Base-by-base conservation (phyloP, 2,888 invertebrate species). In the Colletes collaris region DNA sequence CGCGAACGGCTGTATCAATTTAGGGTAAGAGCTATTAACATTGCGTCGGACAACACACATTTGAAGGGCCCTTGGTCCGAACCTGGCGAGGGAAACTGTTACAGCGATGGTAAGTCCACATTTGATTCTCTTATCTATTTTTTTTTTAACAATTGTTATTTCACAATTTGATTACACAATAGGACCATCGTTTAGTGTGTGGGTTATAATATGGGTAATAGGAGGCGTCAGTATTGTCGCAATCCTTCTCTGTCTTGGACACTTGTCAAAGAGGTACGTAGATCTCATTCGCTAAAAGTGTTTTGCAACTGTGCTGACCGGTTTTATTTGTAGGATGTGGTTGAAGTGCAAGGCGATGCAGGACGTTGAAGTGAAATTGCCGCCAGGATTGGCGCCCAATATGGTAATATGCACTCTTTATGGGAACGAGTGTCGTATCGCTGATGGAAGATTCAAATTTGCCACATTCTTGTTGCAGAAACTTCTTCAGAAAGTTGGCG, bases 301-400 rank as follows among this genome's bases (percentile, higher is more conserved):
- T 46, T 65, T 55, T 63, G 8, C 13, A 68, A 62, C 46, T 19
- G 11, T 58, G 4, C 46, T 49, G 67, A 56, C 6, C 13, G 27
- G 35, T 68, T 55, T 63, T 71, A 37, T 58, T 60, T 93, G 91
- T 83, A 96, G 96, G 89, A 89, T 94, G 40, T 96, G 95, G 93
- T 93, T 94, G 74, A 95, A 94, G 79, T 95, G 94, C 87, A 94
- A 94, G 88, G 94, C 94, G 86, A 96, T 96, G 95, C 94, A 94
- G 88, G 95, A 96, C 85, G 95, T 96, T 37, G 95, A 95, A 89
- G 95, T 96, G 13, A 95, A 95, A 85, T 91, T 96, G 79, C 96
- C 96, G 35, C 95, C 95, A 63, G 96, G 96, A 4, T 91, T 96
- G 75, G 94, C 93, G 19, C 91, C 92, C 2, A 92, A 93, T 56